Conservation (phyloP, 2,888 invertebrate species). For the Dendrolimus pini region DNA sequence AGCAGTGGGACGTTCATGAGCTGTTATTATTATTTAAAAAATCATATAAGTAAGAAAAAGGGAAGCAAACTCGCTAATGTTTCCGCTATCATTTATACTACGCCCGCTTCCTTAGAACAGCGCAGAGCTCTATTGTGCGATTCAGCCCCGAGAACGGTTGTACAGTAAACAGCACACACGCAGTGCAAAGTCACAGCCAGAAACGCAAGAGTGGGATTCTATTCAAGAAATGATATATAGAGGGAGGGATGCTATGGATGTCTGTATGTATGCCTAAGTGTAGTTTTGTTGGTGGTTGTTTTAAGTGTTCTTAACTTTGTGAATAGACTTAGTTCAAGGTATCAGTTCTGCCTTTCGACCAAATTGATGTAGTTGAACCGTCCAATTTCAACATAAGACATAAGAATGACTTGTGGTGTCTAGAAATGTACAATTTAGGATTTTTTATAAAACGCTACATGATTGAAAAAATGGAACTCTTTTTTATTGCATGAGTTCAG, state of each 20-base stretch:
- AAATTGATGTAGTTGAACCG: no score
- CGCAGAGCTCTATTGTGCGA: constrained; percentile 16
- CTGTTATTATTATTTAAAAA: no score
- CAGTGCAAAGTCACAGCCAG: constrained; percentile 11
- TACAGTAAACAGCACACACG: constrained; percentile 24
- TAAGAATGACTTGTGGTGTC: no score
- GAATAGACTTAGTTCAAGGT: no score
- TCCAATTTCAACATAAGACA: no score
- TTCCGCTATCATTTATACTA: background rate
- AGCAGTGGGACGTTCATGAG: no score
- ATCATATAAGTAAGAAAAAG: no score
- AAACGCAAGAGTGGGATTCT: constrained; percentile 2
- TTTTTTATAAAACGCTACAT: no score
- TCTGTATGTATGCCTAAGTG: background rate
- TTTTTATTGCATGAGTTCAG: no score
- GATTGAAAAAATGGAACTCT: no score
- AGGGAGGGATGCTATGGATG: background rate
- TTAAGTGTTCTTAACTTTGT: background rate
- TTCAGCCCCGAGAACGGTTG: constrained; percentile 26
- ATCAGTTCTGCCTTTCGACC: no score
- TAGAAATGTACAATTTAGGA: no score
- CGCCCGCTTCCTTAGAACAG: background rate
- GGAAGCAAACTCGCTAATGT: background rate
- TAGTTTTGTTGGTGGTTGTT: background rate
- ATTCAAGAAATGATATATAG: background rate